Conservation (phyloP, 2,888 invertebrate species). For the Apocheima hispidaria region DNA sequence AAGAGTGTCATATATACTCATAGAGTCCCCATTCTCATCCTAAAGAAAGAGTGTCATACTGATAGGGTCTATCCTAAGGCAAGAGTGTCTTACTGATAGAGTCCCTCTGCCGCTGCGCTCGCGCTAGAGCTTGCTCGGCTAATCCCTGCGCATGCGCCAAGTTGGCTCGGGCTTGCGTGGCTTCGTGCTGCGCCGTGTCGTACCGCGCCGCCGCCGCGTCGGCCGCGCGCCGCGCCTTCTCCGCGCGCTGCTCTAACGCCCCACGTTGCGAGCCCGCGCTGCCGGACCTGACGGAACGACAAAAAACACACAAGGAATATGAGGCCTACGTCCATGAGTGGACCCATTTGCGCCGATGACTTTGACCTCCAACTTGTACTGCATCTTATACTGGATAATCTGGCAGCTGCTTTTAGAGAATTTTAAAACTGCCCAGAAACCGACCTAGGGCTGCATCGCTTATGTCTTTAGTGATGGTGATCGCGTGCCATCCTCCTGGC, state of each 20-base stretch:
- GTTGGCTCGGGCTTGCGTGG: slow-evolving; percentile 66
- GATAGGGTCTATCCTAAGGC: too few relatives aligned
- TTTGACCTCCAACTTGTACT: too few relatives aligned
- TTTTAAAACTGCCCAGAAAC: too few relatives aligned
- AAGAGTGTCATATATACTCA: too few relatives aligned
- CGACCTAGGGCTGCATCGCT: too few relatives aligned
- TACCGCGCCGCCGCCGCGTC: slow-evolving; percentile 64
- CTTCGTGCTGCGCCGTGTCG: slow-evolving; percentile 70
- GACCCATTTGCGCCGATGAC: too few relatives aligned
- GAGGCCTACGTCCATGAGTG: too few relatives aligned
- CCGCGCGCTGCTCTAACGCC: slow-evolving; percentile 50
- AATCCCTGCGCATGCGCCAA: slow-evolving; percentile 54
- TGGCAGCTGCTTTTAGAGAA: too few relatives aligned
- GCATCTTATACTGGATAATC: background rate
- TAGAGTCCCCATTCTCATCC: background rate
- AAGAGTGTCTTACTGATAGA: slow-evolving; percentile 48
- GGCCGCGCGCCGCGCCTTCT: slow-evolving; percentile 45
- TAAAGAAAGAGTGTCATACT: slow-evolving; percentile 42
- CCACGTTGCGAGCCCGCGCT: slow-evolving; percentile 54
- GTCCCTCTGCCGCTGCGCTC: slow-evolving; percentile 49
- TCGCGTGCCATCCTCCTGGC: too few relatives aligned
- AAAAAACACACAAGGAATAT: too few relatives aligned
- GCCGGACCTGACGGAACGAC: slow-evolving; percentile 56
- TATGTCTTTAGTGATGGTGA: too few relatives aligned
- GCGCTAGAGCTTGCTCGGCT: slow-evolving; percentile 55